Base-by-base conservation (phyloP, 2,888 invertebrate genomes). In the Clepsis dumicolana region DNA sequence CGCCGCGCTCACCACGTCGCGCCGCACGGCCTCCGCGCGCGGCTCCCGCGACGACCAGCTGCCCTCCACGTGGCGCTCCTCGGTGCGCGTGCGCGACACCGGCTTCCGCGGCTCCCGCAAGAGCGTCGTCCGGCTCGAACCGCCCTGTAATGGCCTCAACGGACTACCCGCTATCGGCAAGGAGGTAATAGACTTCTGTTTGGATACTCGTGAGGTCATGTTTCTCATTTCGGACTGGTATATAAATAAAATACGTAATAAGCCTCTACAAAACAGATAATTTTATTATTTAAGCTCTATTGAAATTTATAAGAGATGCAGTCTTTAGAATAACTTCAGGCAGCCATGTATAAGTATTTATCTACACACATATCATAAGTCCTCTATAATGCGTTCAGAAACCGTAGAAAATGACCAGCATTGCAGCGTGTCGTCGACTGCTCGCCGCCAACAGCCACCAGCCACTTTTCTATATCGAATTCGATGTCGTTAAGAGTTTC, bases 131-230 rank as follows among this genome's bases (percentile, higher is more conserved):
- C 95, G 95, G 81, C 93, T 95, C 76, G 95, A 95, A 90, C 94
- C 95, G 48, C 94, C 95, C 74, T 95, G 95, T 90, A 95, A 95
- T 85, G 95, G 95, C 76, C 92, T 94, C 91, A 94, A 94, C 87
- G 94, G 92, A 82, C 87, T 94, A 80, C 94, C 88, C 75, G 91
- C 91, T 89, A 94, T 94, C 88, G 94, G 94, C 90, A 94, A 94
- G 89, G 94, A 94, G 94, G 94, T 94, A 94, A 92, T 83, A 80
- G 81, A 80, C 82, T 81, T 84, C 86, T 87, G 84, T 79, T 79
- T 83, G 85, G 85, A 84, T 85, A 83, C 80, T 70, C 70, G 61
- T 65, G 32, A 52, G 16, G 35, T 25, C 24, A n/a, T 25, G 25
- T 3, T 56, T 25, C 18, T 14, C 44, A 35, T 65, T 27, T 38